phyloP scores from a whole-genome alignment of 2,888 invertebrate species.

The Chloroclysta siterata region DNA sequence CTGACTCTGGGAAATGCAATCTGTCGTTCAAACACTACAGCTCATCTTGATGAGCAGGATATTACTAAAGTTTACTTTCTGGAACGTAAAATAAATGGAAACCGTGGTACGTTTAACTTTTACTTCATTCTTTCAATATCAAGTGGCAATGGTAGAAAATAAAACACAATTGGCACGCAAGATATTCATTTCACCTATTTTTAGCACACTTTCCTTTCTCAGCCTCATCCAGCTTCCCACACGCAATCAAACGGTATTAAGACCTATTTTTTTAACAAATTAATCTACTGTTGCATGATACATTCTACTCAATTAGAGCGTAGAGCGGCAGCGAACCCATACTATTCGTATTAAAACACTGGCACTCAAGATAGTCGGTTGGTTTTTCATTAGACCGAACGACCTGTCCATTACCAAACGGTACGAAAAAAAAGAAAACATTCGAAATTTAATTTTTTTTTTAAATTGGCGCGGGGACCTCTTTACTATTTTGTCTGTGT shows the following conservation, averaged over 20 bases:
- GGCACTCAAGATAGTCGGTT: slow-evolving; percentile 71
- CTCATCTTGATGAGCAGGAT: not conserved
- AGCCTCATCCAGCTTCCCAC: slow-evolving; percentile 22
- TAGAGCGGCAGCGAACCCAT: slow-evolving; percentile 63
- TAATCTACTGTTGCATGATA: slow-evolving; percentile 71
- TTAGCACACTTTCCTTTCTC: slow-evolving; percentile 16
- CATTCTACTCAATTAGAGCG: slow-evolving; percentile 81
- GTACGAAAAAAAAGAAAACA: slow-evolving; percentile 32
- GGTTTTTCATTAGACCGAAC: slow-evolving; percentile 55
- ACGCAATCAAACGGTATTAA: slow-evolving; percentile 25
- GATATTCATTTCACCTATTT: slow-evolving; percentile 7
- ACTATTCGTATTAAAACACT: slow-evolving; percentile 61
- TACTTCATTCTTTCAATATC: not conserved
- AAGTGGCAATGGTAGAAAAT: not conserved
- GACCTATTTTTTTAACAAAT: slow-evolving; percentile 43
- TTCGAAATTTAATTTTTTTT: slow-evolving; percentile 11
- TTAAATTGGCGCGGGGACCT: slow-evolving; percentile 25
- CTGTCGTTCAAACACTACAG: slow-evolving; percentile 5
- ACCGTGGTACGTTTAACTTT: not conserved
- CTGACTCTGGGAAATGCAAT: slow-evolving; percentile 8
- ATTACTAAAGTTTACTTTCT: slow-evolving; percentile 4
- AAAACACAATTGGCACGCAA: slow-evolving; percentile 5
- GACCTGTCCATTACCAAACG: slow-evolving; percentile 37
- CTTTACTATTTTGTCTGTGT: slow-evolving; percentile 12
- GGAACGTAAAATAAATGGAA: not conserved